phyloP scores from a whole-genome alignment of 2,113 vertebrate species.

The Chroicocephalus ridibundus region DNA sequence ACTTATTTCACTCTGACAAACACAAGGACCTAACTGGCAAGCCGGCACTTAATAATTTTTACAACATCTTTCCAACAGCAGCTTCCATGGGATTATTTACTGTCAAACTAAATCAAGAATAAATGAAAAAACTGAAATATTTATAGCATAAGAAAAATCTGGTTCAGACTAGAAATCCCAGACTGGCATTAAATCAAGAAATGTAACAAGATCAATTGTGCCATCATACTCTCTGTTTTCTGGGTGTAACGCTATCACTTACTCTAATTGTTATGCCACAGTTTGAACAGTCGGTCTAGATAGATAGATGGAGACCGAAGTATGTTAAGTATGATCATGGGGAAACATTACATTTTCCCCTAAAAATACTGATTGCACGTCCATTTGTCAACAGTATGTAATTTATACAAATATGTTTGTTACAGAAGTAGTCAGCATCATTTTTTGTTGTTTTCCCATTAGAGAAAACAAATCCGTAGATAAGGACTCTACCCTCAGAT shows the following conservation, averaged over 20 bases:
- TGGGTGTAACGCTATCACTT: constrained; percentile 54
- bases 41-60: constrained; percentile 61
- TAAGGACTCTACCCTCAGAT: neutral
- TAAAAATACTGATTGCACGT: neutral
- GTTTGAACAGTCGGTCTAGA: neutral
- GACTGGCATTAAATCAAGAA: constrained; percentile 45
- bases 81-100: constrained; percentile 68
- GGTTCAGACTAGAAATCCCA: constrained; percentile 39
- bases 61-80: constrained; percentile 43
- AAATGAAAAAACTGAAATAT: constrained; percentile 72
- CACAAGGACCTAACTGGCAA: constrained; percentile 9
- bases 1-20: constrained; percentile 38
- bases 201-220: constrained; percentile 60
- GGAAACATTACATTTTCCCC: constrained; percentile 16
- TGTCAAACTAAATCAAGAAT: constrained; percentile 67
- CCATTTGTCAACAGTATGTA: constrained; percentile 33
- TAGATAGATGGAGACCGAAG: constrained; percentile 30
- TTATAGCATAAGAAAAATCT: constrained; percentile 62
- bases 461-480: neutral
- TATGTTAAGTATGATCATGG: constrained; percentile 26
- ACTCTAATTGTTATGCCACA: constrained; percentile 61
- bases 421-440: neutral
- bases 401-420: constrained; percentile 51
- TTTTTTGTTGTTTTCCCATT: constrained; percentile 5
- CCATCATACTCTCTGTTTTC: constrained; percentile 59